Base-by-base conservation (phyloP, 2,113 vertebrate genomes). In the Halichoerus grypus region DNA sequence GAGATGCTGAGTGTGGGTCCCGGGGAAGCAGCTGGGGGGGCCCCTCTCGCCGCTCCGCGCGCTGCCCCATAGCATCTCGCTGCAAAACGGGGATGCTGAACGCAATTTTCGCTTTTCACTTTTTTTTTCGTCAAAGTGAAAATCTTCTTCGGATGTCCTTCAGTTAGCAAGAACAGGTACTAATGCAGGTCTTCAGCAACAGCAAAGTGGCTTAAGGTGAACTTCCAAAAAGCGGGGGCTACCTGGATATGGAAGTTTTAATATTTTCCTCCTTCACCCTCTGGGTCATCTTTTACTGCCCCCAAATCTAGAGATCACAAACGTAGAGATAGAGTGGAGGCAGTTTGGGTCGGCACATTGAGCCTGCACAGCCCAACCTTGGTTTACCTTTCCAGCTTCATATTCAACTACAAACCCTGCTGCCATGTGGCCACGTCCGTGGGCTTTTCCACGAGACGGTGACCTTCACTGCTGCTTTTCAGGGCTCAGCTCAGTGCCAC, bases 381-480 rank as follows among this genome's bases (percentile, higher is more conserved):
- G 59, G 57, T 91, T 84, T n/a, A 26, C 24, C 84, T 92, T 86
- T 71, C 79, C 51, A 18, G 39, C 72, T 86, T 95, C 16, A 55
- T 24, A 10, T 9, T 83, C 46, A 61, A 2, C n/a, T 13, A 16
- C 14, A 74, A 24, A 49, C 42, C n/a, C 24, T 36, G 21, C 51
- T 36, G 31, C 42, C 51, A 1, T 67, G 39, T 91, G 81, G n/a
- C 53, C 65, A 24, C 36, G 10, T 39, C 24, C 42, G 9, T 86
- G 63, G 9, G 39, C 53, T 57, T 49, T 93, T n/a, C 72, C 26
- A 39, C 0, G 2, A 93, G 51, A 46, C 31, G 4, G 3, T 28
- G 46, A 36, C 14, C 72, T 63, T 55, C 69, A 33, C 71, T 53
- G 21, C 84, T 24, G 22, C 51, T 39, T 63, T 86, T 26, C 71